Conservation (phyloP, 1,140 invertebrate genomes). For the Ceratoteleas bidentatus region DNA sequence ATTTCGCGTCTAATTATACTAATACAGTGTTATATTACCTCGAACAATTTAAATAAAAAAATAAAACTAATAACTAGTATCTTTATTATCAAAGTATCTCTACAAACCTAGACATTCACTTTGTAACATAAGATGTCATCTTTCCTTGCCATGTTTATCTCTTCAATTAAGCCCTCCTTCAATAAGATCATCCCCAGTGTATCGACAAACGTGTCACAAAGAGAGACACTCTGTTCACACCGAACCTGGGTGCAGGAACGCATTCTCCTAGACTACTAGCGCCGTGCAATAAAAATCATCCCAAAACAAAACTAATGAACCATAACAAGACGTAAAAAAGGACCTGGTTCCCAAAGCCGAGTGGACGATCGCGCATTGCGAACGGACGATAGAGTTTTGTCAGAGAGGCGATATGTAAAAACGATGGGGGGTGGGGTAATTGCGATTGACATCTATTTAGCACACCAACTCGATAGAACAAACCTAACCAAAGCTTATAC, state of each 20-base stretch:
- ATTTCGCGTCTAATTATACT: too few relatives aligned
- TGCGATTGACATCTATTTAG: slow-evolving; percentile 81
- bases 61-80: too few relatives aligned
- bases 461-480: slow-evolving; percentile 83
- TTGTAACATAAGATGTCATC: too few relatives aligned
- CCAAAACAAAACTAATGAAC: slow-evolving; percentile 10
- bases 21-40: too few relatives aligned
- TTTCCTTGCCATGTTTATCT: too few relatives aligned
- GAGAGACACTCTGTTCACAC: slow-evolving; percentile 24
- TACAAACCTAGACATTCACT: too few relatives aligned
- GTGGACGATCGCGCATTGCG: slow-evolving; percentile 49
- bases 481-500: slow-evolving; percentile 86
- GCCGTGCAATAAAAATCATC: slow-evolving; percentile 49
- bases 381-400: slow-evolving; percentile 59
- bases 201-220: slow-evolving; percentile 6
- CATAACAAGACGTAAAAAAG: slow-evolving; percentile 10
- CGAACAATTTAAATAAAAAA: too few relatives aligned
- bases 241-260: slow-evolving; percentile 31
- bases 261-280: slow-evolving; percentile 60
- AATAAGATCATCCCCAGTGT: slow-evolving; percentile 10
- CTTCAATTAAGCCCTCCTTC: neutral
- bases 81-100: too few relatives aligned
- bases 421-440: slow-evolving; percentile 64
- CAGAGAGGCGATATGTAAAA: slow-evolving; percentile 63
- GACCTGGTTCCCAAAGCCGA: slow-evolving; percentile 54